Evolutionary conservation across 2,888 invertebrate genomes (phyloP), one percentile per base, ranked within the genome.

Genomic region (Magallana nippona): DNA sequence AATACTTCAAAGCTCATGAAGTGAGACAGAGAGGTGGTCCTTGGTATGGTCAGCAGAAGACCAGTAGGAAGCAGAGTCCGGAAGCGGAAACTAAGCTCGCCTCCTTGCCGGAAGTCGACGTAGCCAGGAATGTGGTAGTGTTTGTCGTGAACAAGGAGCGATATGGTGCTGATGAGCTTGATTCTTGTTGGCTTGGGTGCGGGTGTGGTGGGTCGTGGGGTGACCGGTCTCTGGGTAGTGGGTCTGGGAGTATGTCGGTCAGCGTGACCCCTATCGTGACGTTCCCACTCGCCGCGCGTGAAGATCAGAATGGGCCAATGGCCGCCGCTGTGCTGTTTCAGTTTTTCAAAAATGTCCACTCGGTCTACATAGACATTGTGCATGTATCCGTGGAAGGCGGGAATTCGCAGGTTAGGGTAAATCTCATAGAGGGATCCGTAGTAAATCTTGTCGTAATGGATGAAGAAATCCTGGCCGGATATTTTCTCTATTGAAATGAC

Each of bases 1-100:
- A 88, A 92, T 56, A 94, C 84, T 85, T 94, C 94, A 15, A 93
- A 79, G 8, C 91, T 92, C 22, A 93, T 82, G 85, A 91, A 93
- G 44, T 88, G 87, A 10, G 79, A 82, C 13, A 82, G 78, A 10
- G 85, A 77, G 11, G 82, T 77, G 2, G 78, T 55, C 57, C 87
- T 88, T 5, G 89, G 87, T 19, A 90, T 89, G 71, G 89, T 91
- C 22, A 92, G 85, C 15, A 94, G 83, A 13, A 94, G 81, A 44
- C 92, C 93, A 58, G 91, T 87, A 32, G 91, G 89, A 80, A 92
- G 88, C 10, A 91, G 85, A 0, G 94, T 93, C 55, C 89, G 87
- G 90, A 94, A 94, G 71, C 90, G 89, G 87, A 93, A 92, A 55
- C 89, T 87, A 10, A 94, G 83, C 2, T 85, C 85, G 27, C 91